Base-by-base conservation (phyloP, 2,888 invertebrate species). In the Epistrophe eligans region DNA sequence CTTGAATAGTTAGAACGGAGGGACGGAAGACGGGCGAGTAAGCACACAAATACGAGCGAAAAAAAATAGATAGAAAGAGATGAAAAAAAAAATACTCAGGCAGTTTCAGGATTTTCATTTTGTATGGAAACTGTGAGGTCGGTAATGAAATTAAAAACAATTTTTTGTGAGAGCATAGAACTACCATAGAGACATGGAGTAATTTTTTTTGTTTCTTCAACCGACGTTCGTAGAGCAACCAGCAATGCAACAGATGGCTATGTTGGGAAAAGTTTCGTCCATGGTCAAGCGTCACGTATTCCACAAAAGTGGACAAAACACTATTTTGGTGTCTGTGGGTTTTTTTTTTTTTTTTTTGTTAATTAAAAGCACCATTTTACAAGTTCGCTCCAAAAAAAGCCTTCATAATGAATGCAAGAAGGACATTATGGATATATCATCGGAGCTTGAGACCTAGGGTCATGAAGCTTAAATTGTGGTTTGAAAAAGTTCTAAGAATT, bases 121-220 rank as follows among this genome's bases (percentile, higher is more conserved):
- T 38, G 83, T 87, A 87, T 87, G 87, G 83, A 79, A 66, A 79
- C 77, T 66, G 83, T 83, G 79, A 79, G 52, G 50, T 87, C 52
- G 74, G 79, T 87, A 87, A 87, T 83, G 87, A 87, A 87, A 87
- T 87, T 87, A 79, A 87, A 87, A 87, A 87, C 87, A 83, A 72
- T 83, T 85, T 85, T 85, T 64, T 76, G 70, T 77, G 71, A 11
- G 19, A 43, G 40, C 17, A 58, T 11, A 9, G n/a, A 82, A 85
- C 85, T 77, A 71, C 57, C 17, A 35, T 45, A 64, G n/a, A 62
- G 24, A 64, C 4, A n/a, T 9, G 40, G 28, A 28, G 10, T 48
- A 17, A 19, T 0, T 40, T 19, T 8, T 15, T 40, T 40, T 40
- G n/a, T 19, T 40, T 15, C 2, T 60, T 17, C 6, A 24, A 17